Evolutionary conservation across 2,113 vertebrate species (phyloP), one percentile per base, ranked within the genome.

Genomic region (Phylloscopus whistleri): DNA sequence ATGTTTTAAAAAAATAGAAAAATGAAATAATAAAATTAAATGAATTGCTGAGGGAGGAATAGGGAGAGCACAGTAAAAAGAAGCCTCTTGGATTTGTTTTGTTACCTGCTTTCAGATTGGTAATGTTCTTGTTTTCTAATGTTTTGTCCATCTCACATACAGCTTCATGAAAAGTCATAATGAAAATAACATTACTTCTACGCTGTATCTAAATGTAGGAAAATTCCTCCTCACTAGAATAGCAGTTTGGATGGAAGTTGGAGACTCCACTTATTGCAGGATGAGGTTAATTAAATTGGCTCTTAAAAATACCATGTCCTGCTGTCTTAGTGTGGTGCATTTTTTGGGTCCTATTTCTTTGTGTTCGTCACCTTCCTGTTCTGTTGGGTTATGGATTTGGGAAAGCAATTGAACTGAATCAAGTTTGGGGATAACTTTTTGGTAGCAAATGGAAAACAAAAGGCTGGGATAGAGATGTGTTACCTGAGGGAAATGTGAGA

Each of bases 341-440:
- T 46, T 56, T 72, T 66, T 64, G 27, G 63, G 62, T 76, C 67
- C 58, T 63, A 7, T 43, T 78, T 60, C 39, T 81, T 30, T 1
- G 3, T 86, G 5, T 72, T 73, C 31, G 60, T 46, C 44, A 26
- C 58, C 23, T 64, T 80, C 44, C 30, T 60, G 1, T 44, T 76
- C 39, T 19, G 0, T 21, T 46, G 27, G 27, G 14, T 5, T 37
- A 16, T 33, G 20, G 23, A 72, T 81, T 15, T 4, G 2, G 11
- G 21, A 73, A 64, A 81, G 46, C 26, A 28, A 2, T 2, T 90
- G 46, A 74, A 59, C 22, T 18, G 53, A 58, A 67, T 33, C 10
- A 18, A 4, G 22, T 33, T 46, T 39, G 44, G 39, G 26, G 39
- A 14, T 58, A 35, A 28, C 14, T 78, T 62, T 87, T 48, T 66